phyloP scores from a whole-genome alignment of 30 jellyfish, hydroid and myxozoan genomes.

The Aurelia coerulea region DNA sequence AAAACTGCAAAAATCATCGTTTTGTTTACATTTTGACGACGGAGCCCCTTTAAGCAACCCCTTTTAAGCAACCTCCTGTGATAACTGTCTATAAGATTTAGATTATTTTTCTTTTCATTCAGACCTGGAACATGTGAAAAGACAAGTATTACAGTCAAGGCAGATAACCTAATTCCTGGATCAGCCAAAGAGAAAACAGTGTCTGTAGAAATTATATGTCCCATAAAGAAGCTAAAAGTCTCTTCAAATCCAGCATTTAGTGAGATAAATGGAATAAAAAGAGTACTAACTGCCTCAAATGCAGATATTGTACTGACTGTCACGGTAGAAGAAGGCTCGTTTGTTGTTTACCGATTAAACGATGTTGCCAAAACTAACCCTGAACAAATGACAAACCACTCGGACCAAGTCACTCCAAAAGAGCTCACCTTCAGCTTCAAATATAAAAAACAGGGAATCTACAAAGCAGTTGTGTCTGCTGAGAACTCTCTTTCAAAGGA shows the following conservation, averaged over 20 bases:
- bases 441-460: neutral
- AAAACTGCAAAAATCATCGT: too few relatives aligned
- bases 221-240: conserved; percentile 22
- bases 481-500: conserved; percentile 29
- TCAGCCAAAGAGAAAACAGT: conserved; percentile 16
- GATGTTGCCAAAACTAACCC: neutral
- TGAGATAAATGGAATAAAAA: neutral
- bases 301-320: conserved; percentile 8
- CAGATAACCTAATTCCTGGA: conserved; percentile 25
- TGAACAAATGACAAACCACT: conserved; percentile 22
- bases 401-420: conserved; percentile 7
- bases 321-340: conserved; percentile 31
- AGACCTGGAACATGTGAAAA: conserved; percentile 21
- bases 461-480: conserved; percentile 7
- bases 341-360: conserved; percentile 24
- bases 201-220: conserved; percentile 41
- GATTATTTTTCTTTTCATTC: neutral
- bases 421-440: conserved; percentile 8
- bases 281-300: neutral
- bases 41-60: too few relatives aligned
- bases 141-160: conserved; percentile 22
- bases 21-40: too few relatives aligned
- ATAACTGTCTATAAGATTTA: neutral
- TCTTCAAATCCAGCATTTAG: conserved; percentile 5
- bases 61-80: too few relatives aligned